Evolutionary conservation across 2,888 invertebrate species (phyloP).

Genomic region (Lumbricus terrestris): DNA sequence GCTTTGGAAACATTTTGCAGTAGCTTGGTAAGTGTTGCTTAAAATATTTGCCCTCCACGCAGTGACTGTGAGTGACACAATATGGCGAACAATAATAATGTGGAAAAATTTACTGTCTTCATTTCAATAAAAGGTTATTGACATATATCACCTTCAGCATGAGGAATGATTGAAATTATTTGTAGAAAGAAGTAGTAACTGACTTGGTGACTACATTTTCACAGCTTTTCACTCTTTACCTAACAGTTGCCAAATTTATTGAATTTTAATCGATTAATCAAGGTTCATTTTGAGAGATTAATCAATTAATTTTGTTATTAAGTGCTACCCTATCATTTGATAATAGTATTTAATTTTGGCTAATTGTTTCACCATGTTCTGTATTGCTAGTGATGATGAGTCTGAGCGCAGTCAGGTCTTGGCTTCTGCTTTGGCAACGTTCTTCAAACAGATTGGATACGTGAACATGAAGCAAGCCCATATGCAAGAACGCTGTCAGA

Average conservation of each 20-base stretch:
- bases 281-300: too few relatives aligned
- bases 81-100: too few relatives aligned
- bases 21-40: constrained; percentile 31
- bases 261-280: too few relatives aligned
- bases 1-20: constrained; percentile 61
- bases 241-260: too few relatives aligned
- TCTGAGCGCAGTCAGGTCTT: constrained; percentile 62
- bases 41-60: neutral
- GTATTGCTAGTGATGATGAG: constrained; percentile 24
- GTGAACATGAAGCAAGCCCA: constrained; percentile 62
- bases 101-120: too few relatives aligned
- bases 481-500: constrained; percentile 75
- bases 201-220: too few relatives aligned
- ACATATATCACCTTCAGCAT: too few relatives aligned
- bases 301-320: too few relatives aligned
- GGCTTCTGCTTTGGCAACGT: constrained; percentile 77
- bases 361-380: neutral
- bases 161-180: too few relatives aligned
- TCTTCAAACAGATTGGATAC: constrained; percentile 75
- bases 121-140: too few relatives aligned
- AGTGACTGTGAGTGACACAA: neutral
- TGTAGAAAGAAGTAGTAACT: too few relatives aligned
- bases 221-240: too few relatives aligned
- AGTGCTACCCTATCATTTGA: neutral
- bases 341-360: neutral